Evolutionary conservation across 2,888 invertebrate species (phyloP), one percentile per base, ranked within the genome.

Genomic region (Agrochola lychnidis): DNA sequence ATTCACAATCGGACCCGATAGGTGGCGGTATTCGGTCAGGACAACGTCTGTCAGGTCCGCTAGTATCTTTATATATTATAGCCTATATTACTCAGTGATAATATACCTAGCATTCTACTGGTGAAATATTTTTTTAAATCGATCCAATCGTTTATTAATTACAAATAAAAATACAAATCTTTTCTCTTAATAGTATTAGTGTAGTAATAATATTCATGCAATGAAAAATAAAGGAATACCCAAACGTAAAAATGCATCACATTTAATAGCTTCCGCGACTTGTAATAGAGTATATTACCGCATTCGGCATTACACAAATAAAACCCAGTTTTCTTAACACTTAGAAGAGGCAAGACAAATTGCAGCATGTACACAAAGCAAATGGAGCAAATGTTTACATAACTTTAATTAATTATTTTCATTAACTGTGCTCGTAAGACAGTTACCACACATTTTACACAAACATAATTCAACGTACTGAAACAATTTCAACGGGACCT

Each of bases 401-500:
- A 83, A 80, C 61, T 70, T 68, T 73, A 82, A 86, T 85, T 76
- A 78, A 86, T 80, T 61, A 79, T 69, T 69, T 77, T 66, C 69
- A 78, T 72, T 62, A 61, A 71, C 75, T 59, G 67, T 53, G 25
- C 63, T 75, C 56, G 56, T 80, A 75, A 75, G 59, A 70, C 61
- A 62, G 73, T 78, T 78, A 64, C 70, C 48, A 70, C 71, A 82
- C 56, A 76, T 82, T 73, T 78, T 62, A 79, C 75, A 77, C 67
- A 80, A 69, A 79, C 72, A 82, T 73, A 79, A 82, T 82, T 82
- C 80, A 81, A 74, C 73, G 72, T 68, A n/a, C 72, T 78, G 69
- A 84, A 88, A 87, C 78, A 79, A 86, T 84, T 86, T 83, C 78
- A 74, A 83, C 71, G 69, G 57, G 45, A 76, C 78, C 83, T 84